Evolutionary conservation across 30 jellyfish, hydroid and myxozoan genomes (phyloP).

Genomic region (Pelagia noctiluca): DNA sequence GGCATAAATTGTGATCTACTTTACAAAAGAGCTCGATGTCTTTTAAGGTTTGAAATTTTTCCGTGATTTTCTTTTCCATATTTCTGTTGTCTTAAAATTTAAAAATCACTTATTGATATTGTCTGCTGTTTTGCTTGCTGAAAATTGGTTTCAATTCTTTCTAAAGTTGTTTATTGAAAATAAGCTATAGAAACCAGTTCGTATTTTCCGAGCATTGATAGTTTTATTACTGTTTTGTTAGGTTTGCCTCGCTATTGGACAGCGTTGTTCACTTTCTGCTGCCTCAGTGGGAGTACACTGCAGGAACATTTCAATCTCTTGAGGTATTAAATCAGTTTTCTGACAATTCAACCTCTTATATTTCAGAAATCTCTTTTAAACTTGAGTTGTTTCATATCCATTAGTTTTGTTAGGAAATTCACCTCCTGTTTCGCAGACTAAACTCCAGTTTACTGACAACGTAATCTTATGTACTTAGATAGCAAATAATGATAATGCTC

Average conservation of each 20-base stretch:
- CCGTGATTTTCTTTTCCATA: background rate
- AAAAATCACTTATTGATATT: background rate
- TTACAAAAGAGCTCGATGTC: constrained; percentile 66
- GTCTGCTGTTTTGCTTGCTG: background rate
- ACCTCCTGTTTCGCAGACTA: background rate
- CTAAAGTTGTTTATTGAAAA: too few species aligned
- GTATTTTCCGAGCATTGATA: too few species aligned
- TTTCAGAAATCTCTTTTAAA: too few species aligned
- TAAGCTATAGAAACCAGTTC: too few species aligned
- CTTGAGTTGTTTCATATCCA: too few species aligned
- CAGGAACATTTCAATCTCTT: constrained; percentile 84
- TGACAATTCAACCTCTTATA: background rate
- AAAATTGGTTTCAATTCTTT: too few species aligned
- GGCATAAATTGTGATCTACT: constrained; percentile 74
- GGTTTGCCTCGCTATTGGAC: constrained; percentile 79
- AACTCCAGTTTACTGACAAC: background rate
- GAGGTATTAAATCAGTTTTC: too few species aligned
- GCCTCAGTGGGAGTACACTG: constrained; percentile 94
- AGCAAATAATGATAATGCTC: too few species aligned
- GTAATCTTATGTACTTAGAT: background rate
- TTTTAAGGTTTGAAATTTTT: constrained; percentile 54
- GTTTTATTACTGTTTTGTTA: constrained; percentile 8
- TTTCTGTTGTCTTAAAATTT: background rate
- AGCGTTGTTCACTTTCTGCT: constrained; percentile 77
- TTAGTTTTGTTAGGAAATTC: too few species aligned